Evolutionary conservation across 2,113 vertebrate genomes (phyloP), one percentile per base, ranked within the genome.

Genomic region (Pangasianodon gigas): DNA sequence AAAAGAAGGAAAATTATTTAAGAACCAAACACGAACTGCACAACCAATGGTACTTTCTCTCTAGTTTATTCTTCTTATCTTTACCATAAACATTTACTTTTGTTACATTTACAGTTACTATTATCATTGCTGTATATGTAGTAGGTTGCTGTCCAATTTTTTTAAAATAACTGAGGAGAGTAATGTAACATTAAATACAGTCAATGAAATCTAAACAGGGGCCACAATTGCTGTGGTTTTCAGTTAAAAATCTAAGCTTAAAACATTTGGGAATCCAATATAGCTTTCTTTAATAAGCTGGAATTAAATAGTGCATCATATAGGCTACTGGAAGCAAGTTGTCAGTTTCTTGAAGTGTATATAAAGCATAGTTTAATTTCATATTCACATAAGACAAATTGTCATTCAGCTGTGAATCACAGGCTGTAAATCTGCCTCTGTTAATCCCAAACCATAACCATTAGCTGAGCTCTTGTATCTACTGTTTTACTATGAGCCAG

Each of bases 141-240:
- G 37, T 41, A 74, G 77, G 92, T 86, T 91, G 89, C 92, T 92
- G 90, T 91, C 85, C 85, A 90, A 74, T 37, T 85, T 14, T 88
- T 92, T 88, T 86, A 19, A 18, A 91, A 80, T 26, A 46, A 29
- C 44, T 2, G 0, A 74, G 32, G 71, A 37, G n/a, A 37, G 14
- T 5, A 5, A 32, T 71, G 4, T 41, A 62, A 9, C 44, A 24
- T 62, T 46, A 29, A 51, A 85, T 65, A 37, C 37, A 37, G 37
- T 37, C 37, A 48, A 48, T 48, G 7, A 48, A 48, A 48, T 8
- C 48, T 48, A 48, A 44, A 32, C 32, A 0, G 24, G 16, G 41
- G 6, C 24, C 29, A 3, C 51, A 65, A 37, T 37, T n/a, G 10
- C 19, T 62, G 7, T n/a, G 11, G 16, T 52, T 51, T 19, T 51